These are phyloP conservation scores for Nineta flava DNA, from an alignment of 2,888 invertebrate genomes.

Conservation along the genomic window DNA sequence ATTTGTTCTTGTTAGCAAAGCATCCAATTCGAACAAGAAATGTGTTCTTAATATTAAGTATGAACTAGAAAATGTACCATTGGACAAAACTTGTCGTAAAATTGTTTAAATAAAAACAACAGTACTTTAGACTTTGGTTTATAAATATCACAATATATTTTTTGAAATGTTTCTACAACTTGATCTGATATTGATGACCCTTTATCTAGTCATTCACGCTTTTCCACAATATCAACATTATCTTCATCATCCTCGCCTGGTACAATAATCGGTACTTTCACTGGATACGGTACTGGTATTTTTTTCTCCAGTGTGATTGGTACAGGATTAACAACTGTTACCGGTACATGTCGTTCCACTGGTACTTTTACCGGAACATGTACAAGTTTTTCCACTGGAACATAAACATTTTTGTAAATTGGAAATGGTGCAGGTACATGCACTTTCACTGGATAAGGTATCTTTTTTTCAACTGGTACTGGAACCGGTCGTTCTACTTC, in stretches of 20 bases:
- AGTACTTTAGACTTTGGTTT: too few species aligned
- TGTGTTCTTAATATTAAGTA: too few species aligned
- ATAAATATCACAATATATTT: too few species aligned
- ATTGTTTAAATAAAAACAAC: too few species aligned
- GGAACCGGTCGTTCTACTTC: slow-evolving; percentile 37
- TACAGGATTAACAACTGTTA: slow-evolving; percentile 40
- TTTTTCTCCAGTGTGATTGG: slow-evolving; percentile 35
- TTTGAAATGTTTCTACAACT: too few species aligned
- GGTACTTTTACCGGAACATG: slow-evolving; percentile 47
- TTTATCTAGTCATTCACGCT: not conserved
- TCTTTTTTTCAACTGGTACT: slow-evolving; percentile 30
- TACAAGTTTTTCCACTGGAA: slow-evolving; percentile 45
- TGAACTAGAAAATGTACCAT: too few species aligned
- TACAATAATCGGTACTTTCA: slow-evolving; percentile 37
- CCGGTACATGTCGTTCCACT: slow-evolving; percentile 37
- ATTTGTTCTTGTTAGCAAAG: too few species aligned
- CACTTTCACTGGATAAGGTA: slow-evolving; percentile 16
- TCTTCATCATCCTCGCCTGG: slow-evolving; percentile 21
- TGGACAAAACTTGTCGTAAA: too few species aligned
- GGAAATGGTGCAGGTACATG: slow-evolving; percentile 11
- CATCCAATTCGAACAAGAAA: too few species aligned
- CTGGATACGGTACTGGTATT: slow-evolving; percentile 35
- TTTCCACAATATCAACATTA: not conserved
- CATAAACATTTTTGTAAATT: slow-evolving; percentile 25
- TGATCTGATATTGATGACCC: too few species aligned